Evolutionary conservation across 1,140 invertebrate species (phyloP), one percentile per base, ranked within the genome.

Genomic region (Danaus plexippus): DNA sequence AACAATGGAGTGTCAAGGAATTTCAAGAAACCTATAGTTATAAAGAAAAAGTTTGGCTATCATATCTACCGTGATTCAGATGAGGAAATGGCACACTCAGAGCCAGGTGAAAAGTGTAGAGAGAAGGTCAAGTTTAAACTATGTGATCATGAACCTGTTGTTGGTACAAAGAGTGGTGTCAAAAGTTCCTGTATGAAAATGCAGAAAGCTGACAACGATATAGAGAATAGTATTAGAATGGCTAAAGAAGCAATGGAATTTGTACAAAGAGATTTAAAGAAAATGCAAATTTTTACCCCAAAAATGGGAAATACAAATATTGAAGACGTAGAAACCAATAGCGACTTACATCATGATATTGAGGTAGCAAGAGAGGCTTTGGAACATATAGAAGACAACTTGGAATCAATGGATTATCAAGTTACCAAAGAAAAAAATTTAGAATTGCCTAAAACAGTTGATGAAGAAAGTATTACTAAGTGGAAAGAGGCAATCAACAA

Each of bases 191-290:
- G 1, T 47, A 67, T 10, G 59, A 64, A 42, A 55, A 69, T 43
- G 22, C 22, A 32, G 22, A 58, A 66, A 43, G 61, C 68, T 6
- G 71, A 79, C 43, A 69, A 71, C 22, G 73, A 85, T 44, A 75
- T 84, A 53, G 69, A 76, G 59, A 63, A 75, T 12, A 86, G 70
- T 53, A 71, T 86, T 9, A 68, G 69, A 51, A 71, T 76, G 66
- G 83, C 80, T 40, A 84, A 80, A 52, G 77, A 80, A 66, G 80
- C 80, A n/a, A 71, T 86, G 45, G 74, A 81, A 61, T 76, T 69
- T 47, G 63, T 86, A 15, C 71, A 86, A 62, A 65, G 66, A 43
- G 76, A 81, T 60, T 54, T 85, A 9, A 54, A 71, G 47, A 76
- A 67, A 64, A 75, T 77, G 56, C 71, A 80, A 42, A 46, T 66